phyloP scores from a whole-genome alignment of 2,113 vertebrate genomes.

The Ciconia stormi region DNA sequence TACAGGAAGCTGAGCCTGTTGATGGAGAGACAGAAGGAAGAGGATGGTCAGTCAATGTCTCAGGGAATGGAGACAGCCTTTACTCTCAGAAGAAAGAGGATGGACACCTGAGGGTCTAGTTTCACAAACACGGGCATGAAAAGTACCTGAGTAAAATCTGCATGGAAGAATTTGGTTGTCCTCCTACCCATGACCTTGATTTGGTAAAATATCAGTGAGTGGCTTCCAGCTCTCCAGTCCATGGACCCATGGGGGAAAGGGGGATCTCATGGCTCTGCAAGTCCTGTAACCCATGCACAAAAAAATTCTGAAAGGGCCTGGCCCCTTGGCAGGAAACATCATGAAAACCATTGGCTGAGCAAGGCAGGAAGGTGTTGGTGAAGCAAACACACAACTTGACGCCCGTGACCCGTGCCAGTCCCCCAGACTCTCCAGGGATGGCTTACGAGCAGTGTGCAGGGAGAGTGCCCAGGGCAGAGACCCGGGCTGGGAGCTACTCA shows the following conservation, averaged over 20 bases:
- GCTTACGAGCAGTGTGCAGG: rapidly evolving
- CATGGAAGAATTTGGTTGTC: not conserved
- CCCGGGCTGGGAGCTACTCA: not conserved
- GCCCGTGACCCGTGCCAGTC: not conserved
- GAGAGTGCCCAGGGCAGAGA: rapidly evolving
- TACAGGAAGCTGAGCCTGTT: not conserved
- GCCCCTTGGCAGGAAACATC: not conserved
- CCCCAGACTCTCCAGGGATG: not conserved
- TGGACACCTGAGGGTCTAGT: not conserved
- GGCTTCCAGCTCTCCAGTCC: not conserved
- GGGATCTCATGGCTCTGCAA: not conserved
- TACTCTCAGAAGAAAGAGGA: not conserved
- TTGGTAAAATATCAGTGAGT: not conserved
- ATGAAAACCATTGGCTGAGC: not conserved
- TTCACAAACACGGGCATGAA: not conserved
- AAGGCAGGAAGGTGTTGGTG: not conserved
- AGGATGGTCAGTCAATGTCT: not conserved
- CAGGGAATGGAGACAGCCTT: not conserved
- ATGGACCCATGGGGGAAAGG: not conserved
- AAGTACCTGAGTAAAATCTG: not conserved
- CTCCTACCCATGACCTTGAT: not conserved
- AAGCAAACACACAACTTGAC: not conserved
- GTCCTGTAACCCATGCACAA: not conserved
- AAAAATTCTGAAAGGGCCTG: rapidly evolving
- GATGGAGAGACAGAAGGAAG: not conserved